Conservation (phyloP, 2,797 vertebrate species). For the Semaprochilodus insignis region DNA sequence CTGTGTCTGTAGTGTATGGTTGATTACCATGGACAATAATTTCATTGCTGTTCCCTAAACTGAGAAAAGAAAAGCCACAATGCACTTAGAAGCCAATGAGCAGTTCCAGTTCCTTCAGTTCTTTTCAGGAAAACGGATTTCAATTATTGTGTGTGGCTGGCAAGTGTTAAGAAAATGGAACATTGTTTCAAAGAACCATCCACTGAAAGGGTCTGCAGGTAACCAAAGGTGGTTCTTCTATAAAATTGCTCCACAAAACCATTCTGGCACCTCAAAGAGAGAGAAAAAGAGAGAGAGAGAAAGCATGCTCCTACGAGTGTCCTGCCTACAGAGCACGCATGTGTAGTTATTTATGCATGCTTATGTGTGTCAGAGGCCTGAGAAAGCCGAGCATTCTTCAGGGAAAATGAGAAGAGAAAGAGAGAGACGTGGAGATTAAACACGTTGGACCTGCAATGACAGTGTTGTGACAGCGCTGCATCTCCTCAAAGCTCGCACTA, state of each 20-base stretch:
- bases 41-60: background rate
- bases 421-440: slow-evolving; percentile 40
- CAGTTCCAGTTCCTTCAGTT: background rate
- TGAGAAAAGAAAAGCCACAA: too few relatives aligned
- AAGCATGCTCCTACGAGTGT: background rate
- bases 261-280: background rate
- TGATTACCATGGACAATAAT: background rate
- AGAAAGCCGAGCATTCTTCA: background rate
- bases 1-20: too few relatives aligned
- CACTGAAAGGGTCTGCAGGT: background rate
- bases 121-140: too few relatives aligned
- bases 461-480: slow-evolving; percentile 44
- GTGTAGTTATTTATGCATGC: background rate
- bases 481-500: slow-evolving; percentile 24
- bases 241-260: background rate
- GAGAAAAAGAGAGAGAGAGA: background rate
- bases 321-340: too few relatives aligned
- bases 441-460: slow-evolving; percentile 41
- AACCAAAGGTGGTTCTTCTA: background rate
- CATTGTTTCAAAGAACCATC: background rate
- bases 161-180: background rate
- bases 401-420: slow-evolving; percentile 38
- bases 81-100: background rate
- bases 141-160: too few relatives aligned
- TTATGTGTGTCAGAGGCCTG: background rate